phyloP scores from a whole-genome alignment of 2,888 invertebrate genomes.

The Pristionchus exspectatus region DNA sequence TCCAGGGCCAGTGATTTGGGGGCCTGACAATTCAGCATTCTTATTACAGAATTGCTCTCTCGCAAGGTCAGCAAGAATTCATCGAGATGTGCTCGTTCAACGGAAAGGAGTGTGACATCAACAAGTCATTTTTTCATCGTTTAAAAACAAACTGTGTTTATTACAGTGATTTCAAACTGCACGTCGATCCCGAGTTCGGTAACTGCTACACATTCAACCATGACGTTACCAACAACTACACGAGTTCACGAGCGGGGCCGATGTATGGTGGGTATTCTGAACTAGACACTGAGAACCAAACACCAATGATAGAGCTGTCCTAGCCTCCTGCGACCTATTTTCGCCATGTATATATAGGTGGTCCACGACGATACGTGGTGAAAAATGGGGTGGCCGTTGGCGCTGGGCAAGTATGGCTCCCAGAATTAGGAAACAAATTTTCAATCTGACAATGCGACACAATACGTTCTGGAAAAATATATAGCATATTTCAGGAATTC shows the following conservation, averaged over 20 bases:
- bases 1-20: background rate
- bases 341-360: no score
- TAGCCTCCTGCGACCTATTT: no score
- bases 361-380: no score
- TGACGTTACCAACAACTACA: constrained; percentile 67
- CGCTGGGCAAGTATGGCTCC: no score
- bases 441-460: no score
- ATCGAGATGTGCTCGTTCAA: constrained; percentile 74
- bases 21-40: background rate
- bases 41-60: constrained; percentile 58
- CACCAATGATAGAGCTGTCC: no score
- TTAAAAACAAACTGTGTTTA: background rate
- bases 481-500: constrained; percentile 59
- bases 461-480: no score
- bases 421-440: no score
- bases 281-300: background rate
- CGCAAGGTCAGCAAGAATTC: constrained; percentile 69
- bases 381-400: no score
- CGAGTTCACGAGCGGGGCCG: constrained; percentile 71
- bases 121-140: constrained; percentile 60
- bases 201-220: constrained; percentile 72
- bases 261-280: constrained; percentile 65
- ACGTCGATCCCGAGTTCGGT: constrained; percentile 72
- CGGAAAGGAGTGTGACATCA: constrained; percentile 71
- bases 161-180: constrained; percentile 68